phyloP scores from a whole-genome alignment of 2,888 invertebrate genomes.

The Cataglyphis cursor region DNA sequence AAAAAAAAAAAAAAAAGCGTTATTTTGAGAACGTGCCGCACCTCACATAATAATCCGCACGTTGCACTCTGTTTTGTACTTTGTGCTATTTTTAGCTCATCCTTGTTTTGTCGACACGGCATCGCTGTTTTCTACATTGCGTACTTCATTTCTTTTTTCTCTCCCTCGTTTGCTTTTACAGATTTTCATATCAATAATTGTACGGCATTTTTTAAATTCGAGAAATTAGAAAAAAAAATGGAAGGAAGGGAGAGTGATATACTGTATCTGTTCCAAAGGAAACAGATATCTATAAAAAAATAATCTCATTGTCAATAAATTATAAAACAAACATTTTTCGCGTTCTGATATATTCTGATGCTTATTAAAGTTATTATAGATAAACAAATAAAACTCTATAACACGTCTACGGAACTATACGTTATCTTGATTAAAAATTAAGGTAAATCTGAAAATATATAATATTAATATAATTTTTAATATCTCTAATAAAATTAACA shows the following conservation, averaged over 20 bases:
- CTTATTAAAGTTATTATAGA: not conserved
- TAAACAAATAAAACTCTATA: not conserved
- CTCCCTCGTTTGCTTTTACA: not conserved
- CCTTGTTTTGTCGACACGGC: constrained; percentile 61
- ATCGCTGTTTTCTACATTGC: constrained; percentile 50
- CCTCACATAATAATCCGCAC: constrained; percentile 65
- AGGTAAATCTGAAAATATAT: not conserved
- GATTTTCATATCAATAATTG: not conserved
- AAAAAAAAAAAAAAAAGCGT: constrained; percentile 18
- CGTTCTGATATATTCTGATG: not conserved
- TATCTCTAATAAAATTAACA: not conserved
- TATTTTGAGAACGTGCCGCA: constrained; percentile 61
- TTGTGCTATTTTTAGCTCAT: constrained; percentile 74
- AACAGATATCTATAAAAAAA: not conserved
- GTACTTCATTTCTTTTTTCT: constrained; percentile 9
- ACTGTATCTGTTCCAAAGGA: not conserved
- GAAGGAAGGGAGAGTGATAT: not conserved
- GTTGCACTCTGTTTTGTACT: constrained; percentile 70
- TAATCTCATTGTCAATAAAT: not conserved
- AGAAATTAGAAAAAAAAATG: not conserved
- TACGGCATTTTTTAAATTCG: not conserved
- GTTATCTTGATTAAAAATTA: not conserved
- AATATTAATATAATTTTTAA: not conserved
- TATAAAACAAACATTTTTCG: not conserved
- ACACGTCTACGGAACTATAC: not conserved